phyloP scores from a whole-genome alignment of 1,140 invertebrate species.

The Drosophila setifemur region DNA sequence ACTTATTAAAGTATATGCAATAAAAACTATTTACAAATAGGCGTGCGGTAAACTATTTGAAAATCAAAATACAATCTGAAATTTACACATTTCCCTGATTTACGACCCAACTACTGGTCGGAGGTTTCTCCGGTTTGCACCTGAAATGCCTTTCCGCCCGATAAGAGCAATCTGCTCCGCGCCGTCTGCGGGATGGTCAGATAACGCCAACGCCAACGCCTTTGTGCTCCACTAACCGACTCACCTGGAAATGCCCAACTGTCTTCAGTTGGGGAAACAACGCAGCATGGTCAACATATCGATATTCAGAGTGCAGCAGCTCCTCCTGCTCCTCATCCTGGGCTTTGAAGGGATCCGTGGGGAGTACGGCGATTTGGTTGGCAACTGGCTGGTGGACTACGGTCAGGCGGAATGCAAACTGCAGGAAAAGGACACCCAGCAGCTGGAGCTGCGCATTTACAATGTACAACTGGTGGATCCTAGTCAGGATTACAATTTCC shows the following conservation, averaged over 20 bases:
- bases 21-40: no score
- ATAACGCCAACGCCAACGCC: conserved; percentile 13
- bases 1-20: no score
- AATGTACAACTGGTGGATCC: conserved; percentile 2
- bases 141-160: conserved; percentile 1
- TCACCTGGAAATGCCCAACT: neutral
- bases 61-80: conserved; percentile 4
- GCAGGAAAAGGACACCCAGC: neutral
- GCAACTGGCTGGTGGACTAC: conserved; percentile 44
- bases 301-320: no score
- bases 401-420: conserved; percentile 1
- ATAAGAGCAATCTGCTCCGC: conserved; percentile 17
- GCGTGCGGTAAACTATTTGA: neutral
- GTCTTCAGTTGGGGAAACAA: conserved; percentile 11
- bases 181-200: conserved; percentile 1
- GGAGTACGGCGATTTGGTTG: conserved; percentile 48
- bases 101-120: conserved; percentile 5
- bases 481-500: neutral
- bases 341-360: neutral
- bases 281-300: conserved; percentile 17
- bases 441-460: conserved; percentile 10
- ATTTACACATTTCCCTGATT: conserved; percentile 9
- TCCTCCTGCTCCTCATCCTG: neutral
- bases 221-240: conserved; percentile 2
- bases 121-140: neutral